A percentile compares a stretch with the other conserved stretches of the same genome.
These are phyloP conservation scores for Mugil cephalus DNA, from an alignment of 2,113 vertebrate species.

Conservation along the genomic window DNA sequence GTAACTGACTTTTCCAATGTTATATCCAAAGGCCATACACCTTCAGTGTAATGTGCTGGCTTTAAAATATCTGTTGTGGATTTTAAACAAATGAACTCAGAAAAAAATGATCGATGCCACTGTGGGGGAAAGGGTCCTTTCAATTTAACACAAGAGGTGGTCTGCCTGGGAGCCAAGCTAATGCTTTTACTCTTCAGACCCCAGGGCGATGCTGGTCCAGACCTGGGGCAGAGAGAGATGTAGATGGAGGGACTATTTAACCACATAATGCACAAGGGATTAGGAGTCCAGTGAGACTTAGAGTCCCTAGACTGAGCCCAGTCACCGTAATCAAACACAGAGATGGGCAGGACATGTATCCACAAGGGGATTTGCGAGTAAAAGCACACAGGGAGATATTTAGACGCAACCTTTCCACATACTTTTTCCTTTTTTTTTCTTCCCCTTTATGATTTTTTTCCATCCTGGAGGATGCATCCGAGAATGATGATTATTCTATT, in stretches of 20 bases:
- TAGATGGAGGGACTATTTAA: constrained; percentile 28
- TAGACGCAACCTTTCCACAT: constrained; percentile 10
- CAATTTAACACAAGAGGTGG: neutral
- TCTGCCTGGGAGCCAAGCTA: constrained; percentile 26
- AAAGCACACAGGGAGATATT: constrained; percentile 8
- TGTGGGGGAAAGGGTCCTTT: too few relatives aligned
- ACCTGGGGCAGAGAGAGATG: constrained; percentile 16
- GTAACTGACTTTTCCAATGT: neutral
- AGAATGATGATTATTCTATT: constrained; percentile 51
- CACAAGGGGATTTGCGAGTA: neutral
- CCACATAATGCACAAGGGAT: constrained; percentile 78
- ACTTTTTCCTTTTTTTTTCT: constrained; percentile 1
- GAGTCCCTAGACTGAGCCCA: constrained; percentile 10
- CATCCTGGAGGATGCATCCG: constrained; percentile 26
- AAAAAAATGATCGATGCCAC: too few relatives aligned
- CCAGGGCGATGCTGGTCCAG: constrained; percentile 31
- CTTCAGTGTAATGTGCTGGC: neutral
- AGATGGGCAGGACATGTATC: constrained; percentile 12
- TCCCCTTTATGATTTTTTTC: constrained; percentile 41
- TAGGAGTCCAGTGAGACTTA: constrained; percentile 55
- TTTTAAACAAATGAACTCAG: too few relatives aligned
- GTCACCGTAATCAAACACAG: constrained; percentile 43
- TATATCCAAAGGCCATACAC: neutral
- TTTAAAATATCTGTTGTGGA: neutral
- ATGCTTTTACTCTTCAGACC: constrained; percentile 13